Evolutionary conservation across 2,113 vertebrate genomes (phyloP).

Genomic region (Marmota monax): DNA sequence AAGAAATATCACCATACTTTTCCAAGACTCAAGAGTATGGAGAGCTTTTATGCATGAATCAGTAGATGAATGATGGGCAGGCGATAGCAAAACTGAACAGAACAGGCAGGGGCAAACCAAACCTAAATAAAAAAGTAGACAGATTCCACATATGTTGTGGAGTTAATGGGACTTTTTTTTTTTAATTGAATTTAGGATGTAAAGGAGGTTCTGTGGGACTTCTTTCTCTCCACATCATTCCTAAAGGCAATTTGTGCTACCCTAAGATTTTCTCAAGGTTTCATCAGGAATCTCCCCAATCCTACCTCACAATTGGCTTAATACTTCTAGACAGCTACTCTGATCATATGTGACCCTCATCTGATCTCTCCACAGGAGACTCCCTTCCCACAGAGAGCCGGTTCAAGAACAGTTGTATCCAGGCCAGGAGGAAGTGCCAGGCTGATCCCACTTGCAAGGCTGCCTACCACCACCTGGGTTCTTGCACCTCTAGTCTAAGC

Average conservation of each 20-base stretch:
- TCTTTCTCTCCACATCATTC: background rate
- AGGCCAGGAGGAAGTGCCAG: constrained; percentile 91
- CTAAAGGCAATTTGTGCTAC: background rate
- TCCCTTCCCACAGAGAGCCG: constrained; percentile 68
- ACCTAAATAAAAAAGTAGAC: background rate
- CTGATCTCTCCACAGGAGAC: constrained; percentile 76
- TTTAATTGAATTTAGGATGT: background rate
- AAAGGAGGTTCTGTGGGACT: background rate
- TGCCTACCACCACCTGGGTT: constrained; percentile 90
- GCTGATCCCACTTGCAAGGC: constrained; percentile 88
- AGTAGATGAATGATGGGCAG: background rate
- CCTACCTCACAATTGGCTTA: background rate
- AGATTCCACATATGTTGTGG: background rate
- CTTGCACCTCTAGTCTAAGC: constrained; percentile 87
- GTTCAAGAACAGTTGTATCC: constrained; percentile 87
- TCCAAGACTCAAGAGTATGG: background rate
- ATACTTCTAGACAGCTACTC: background rate
- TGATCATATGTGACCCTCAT: constrained; percentile 46
- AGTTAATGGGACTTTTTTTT: background rate
- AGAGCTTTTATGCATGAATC: background rate
- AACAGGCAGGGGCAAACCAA: background rate
- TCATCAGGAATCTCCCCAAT: background rate
- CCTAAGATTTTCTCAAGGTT: constrained; percentile 14
- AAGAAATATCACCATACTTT: constrained; percentile 27
- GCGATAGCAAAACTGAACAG: background rate